Evolutionary conservation across 2,797 vertebrate species (phyloP).

Genomic region (Poliocrania exsul): DNA sequence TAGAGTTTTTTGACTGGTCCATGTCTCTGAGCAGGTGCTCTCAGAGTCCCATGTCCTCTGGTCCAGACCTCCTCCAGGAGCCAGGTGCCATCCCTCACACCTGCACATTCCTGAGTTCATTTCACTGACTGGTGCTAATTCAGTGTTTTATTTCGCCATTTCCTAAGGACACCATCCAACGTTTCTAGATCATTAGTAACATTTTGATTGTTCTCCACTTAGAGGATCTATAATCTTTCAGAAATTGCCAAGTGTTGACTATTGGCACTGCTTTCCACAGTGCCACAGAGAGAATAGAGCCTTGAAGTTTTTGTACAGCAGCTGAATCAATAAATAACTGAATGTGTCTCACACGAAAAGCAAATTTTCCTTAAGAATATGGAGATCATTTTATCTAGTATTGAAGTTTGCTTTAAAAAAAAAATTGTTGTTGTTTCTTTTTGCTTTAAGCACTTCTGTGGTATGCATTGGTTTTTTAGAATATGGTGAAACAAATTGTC

Average conservation of each 20-base stretch:
- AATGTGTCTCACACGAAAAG: background rate
- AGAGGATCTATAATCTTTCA: background rate
- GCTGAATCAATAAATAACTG: background rate
- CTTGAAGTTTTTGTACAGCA: background rate
- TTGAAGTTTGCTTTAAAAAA: background rate
- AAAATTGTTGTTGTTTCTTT: background rate
- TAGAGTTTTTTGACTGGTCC: background rate
- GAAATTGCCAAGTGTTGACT: background rate
- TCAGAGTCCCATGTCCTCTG: background rate
- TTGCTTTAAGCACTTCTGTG: slow-evolving; percentile 15
- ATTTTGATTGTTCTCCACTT: background rate
- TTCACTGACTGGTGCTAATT: background rate
- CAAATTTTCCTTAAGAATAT: background rate
- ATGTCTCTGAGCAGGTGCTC: background rate
- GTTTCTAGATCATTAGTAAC: background rate
- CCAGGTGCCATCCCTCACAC: background rate
- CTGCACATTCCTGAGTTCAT: fast-evolving
- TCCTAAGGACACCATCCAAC: background rate
- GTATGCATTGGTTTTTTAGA: background rate
- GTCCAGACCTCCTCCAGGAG: background rate
- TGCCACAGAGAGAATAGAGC: background rate
- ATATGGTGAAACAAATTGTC: slow-evolving; percentile 31
- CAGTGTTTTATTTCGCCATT: background rate
- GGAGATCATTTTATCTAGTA: background rate
- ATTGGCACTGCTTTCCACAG: background rate